Evolutionary conservation across 2,113 vertebrate species (phyloP).

Genomic region (Rhizomys pruinosus): DNA sequence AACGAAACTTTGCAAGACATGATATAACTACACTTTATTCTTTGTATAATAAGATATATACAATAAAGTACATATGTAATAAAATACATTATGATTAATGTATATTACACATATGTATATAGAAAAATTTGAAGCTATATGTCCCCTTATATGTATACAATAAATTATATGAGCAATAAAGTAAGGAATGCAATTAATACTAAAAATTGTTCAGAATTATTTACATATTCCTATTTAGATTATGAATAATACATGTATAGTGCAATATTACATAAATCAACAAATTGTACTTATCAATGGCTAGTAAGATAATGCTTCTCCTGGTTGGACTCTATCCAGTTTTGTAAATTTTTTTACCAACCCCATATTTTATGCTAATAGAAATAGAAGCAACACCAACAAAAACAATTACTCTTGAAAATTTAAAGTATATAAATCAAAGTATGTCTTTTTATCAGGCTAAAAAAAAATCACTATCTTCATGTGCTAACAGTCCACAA

Average conservation of each 20-base stretch:
- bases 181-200: not conserved
- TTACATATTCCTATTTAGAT: not conserved
- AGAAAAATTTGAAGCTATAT: not conserved
- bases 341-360: constrained; percentile 53
- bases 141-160: not conserved
- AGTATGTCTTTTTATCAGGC: constrained; percentile 19
- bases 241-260: not conserved
- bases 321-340: not conserved
- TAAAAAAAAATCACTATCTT: constrained; percentile 42
- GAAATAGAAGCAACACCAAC: constrained; percentile 26
- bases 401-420: constrained; percentile 35
- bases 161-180: not conserved
- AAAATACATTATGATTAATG: not conserved
- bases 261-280: not conserved
- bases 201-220: not conserved
- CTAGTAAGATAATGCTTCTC: not conserved
- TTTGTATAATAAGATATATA: not conserved
- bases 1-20: not conserved
- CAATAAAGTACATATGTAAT: not conserved
- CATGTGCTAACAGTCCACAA: constrained; percentile 34
- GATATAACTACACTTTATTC: not conserved
- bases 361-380: not conserved
- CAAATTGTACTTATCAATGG: not conserved
- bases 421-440: not conserved
- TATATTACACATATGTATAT: not conserved